These are phyloP conservation scores for Circaetus gallicus DNA, from an alignment of 2,113 vertebrate genomes.

Conservation along the genomic window DNA sequence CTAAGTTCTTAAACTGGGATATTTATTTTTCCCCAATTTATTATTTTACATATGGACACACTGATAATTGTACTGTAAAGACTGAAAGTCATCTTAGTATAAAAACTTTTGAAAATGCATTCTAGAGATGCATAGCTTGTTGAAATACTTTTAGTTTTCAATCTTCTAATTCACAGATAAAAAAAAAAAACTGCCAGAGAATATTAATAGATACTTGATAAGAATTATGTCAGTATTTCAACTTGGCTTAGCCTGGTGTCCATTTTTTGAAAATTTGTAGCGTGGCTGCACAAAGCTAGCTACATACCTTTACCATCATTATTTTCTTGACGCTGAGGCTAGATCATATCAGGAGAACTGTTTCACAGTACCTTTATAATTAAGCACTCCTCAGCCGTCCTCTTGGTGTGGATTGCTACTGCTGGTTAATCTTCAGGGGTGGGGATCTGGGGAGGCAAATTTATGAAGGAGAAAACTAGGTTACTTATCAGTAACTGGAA, in stretches of 20 bases:
- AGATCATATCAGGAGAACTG: slow-evolving; percentile 49
- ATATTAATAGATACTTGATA: not conserved
- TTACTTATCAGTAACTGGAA: slow-evolving; percentile 70
- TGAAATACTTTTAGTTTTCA: not conserved
- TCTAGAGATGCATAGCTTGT: not conserved
- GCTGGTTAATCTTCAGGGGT: slow-evolving; percentile 65
- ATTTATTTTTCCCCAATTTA: not conserved
- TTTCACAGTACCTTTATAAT: slow-evolving; percentile 68
- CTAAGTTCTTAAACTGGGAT: not conserved
- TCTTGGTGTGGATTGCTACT: slow-evolving; percentile 66
- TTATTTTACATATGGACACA: not conserved
- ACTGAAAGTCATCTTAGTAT: not conserved
- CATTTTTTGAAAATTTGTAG: not conserved
- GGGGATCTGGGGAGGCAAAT: slow-evolving; percentile 70
- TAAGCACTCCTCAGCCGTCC: slow-evolving; percentile 66
- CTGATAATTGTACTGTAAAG: not conserved
- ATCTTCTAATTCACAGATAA: not conserved
- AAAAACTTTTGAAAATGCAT: not conserved
- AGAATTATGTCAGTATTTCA: not conserved
- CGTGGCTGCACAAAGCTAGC: slow-evolving; percentile 6
- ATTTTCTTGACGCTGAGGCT: slow-evolving; percentile 49
- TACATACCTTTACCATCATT: slow-evolving; percentile 55
- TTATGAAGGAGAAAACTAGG: slow-evolving; percentile 72
- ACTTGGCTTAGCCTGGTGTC: not conserved
- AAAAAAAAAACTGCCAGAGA: not conserved